phyloP scores from a whole-genome alignment of 1,140 invertebrate genomes.

The Rhyacophila brunnea region DNA sequence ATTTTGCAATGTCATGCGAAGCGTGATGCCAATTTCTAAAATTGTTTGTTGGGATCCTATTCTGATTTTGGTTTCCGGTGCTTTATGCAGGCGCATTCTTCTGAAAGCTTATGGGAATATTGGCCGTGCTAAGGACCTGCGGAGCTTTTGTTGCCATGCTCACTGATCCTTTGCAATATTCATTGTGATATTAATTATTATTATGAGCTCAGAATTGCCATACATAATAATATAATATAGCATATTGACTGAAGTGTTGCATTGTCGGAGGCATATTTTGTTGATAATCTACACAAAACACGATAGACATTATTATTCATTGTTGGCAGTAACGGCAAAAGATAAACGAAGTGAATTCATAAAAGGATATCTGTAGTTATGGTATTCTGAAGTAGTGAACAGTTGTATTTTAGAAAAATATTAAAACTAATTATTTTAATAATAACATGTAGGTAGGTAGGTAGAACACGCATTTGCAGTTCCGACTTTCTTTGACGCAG shows the following conservation, averaged over 20 bases:
- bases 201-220: background rate
- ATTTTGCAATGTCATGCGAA: background rate
- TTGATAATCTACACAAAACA: conserved; percentile 7
- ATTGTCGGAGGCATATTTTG: conserved; percentile 19
- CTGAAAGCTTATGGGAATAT: conserved; percentile 5
- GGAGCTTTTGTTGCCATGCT: conserved; percentile 1
- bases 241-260: conserved; percentile 15
- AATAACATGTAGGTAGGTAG: no score
- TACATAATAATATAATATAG: no score
- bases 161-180: background rate
- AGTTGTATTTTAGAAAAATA: no score
- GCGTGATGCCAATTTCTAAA: conserved; percentile 16
- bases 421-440: no score
- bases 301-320: no score
- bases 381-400: no score
- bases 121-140: conserved; percentile 12
- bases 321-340: no score
- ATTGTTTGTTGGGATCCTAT: conserved; percentile 5
- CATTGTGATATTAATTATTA: conserved; percentile 8
- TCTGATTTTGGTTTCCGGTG: conserved; percentile 16
- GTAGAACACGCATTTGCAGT: no score
- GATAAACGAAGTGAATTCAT: no score
- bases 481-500: no score
- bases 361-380: no score
- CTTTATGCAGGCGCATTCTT: conserved; percentile 13